Evolutionary conservation across 2,888 invertebrate species (phyloP).

Genomic region (Electrophaes corylata): DNA sequence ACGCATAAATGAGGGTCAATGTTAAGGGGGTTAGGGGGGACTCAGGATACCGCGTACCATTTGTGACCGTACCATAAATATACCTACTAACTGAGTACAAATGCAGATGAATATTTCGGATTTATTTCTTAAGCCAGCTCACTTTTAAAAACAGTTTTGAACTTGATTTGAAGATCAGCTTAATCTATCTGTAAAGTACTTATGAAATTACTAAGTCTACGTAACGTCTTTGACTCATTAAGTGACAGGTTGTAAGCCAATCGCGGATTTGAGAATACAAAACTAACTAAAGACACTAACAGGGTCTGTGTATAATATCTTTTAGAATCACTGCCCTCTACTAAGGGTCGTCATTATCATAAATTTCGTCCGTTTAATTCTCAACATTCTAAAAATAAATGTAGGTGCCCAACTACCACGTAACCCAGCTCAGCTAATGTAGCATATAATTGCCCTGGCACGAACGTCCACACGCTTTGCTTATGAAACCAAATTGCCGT

Average conservation of each 20-base stretch:
- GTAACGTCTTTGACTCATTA: no score
- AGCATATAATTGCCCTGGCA: slow-evolving; percentile 16
- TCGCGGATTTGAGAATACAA: background rate
- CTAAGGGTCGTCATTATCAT: background rate
- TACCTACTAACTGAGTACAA: no score
- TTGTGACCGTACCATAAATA: no score
- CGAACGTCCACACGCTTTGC: slow-evolving; percentile 17
- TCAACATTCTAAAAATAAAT: slow-evolving; percentile 8
- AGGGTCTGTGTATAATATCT: background rate
- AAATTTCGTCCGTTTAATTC: background rate
- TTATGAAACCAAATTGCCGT: slow-evolving; percentile 16
- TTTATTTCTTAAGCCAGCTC: no score
- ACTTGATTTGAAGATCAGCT: no score
- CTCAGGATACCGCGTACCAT: no score
- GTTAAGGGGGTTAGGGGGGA: no score
- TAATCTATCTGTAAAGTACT: no score
- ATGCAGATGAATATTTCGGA: no score
- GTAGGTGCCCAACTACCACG: slow-evolving; percentile 7
- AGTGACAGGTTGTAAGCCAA: background rate
- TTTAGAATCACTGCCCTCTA: background rate
- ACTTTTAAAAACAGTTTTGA: no score
- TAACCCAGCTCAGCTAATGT: slow-evolving; percentile 19
- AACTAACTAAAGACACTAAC: background rate
- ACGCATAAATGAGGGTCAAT: no score
- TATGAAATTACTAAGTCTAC: no score